Evolutionary conservation across 2,888 invertebrate genomes (phyloP), one percentile per base, ranked within the genome.

Genomic region (Lamellibrachia satsuma): DNA sequence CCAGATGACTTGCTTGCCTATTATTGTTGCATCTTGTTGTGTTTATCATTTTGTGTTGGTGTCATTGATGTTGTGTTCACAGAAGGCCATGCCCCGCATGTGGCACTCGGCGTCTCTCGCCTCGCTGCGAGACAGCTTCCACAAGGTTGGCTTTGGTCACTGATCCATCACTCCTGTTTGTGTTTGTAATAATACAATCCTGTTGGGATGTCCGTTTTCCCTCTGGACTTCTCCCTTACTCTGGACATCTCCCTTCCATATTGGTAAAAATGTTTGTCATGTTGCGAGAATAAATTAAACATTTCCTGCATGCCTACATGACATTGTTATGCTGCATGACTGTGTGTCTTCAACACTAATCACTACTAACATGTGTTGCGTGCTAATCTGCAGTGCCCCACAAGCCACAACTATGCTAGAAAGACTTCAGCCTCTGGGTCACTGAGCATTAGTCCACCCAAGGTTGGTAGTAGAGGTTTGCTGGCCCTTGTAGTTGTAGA

Each of bases 361-460:
- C 7, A 9, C 22, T 75, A 75, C 75, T 75, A 75, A 75, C 75
- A 22, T 75, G 75, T 75, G 75, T 6, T 75, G 75, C 75, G 22
- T 75, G 75, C n/a, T 15, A 22, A 22, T 15, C 75, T 75, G 15
- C 98, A 99, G 99, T 98, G 98, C 97, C 99, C 98, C 97, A 98
- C 98, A 97, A 92, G 91, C 57, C 99, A 98, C 98, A 99, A 99
- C 97, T 99, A 99, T 97, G 98, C 98, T 97, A 98, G 99, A 97
- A 99, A 99, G 97, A 98, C 99, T 96, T 98, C 99, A 95, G 99
- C 99, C 96, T 99, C 99, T 97, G 99, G 99, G 97, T 99, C 99
- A 96, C 97, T 99, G 11, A 94, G 95, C 94, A 97, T 98, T 97
- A 99, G 99, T 96, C 97, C 97, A 90, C 96, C 96, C 91, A 96